Evolutionary conservation across 2,113 vertebrate genomes (phyloP).

Genomic region (Morone saxatilis): DNA sequence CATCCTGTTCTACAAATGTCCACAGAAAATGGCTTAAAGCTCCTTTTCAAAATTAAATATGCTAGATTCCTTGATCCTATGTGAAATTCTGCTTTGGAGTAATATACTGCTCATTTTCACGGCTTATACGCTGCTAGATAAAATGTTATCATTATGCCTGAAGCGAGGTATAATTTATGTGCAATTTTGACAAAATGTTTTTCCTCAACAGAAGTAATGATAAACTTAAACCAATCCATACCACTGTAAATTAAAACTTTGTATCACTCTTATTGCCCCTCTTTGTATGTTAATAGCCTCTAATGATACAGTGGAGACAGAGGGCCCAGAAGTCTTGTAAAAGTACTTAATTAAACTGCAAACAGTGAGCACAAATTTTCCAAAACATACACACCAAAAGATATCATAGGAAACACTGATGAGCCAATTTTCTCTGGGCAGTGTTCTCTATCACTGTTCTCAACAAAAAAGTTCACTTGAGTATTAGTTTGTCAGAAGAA

Average conservation of each 20-base stretch:
- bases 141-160: neutral
- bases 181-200: neutral
- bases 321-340: neutral
- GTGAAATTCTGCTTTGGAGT: conserved; percentile 22
- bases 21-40: conserved; percentile 32
- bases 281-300: conserved; percentile 7
- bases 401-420: neutral
- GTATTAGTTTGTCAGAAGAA: conserved; percentile 1
- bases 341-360: neutral
- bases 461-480: neutral
- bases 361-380: neutral
- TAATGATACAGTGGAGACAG: neutral
- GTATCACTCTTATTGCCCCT: neutral
- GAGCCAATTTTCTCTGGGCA: neutral
- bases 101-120: conserved; percentile 33
- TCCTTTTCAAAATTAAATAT: conserved; percentile 4
- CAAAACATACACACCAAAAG: neutral
- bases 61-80: conserved; percentile 1
- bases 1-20: conserved; percentile 24
- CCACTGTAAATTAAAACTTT: neutral
- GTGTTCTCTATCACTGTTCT: neutral
- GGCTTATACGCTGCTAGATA: neutral
- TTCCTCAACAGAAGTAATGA: neutral
- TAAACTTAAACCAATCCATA: neutral
- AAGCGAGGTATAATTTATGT: conserved; percentile 3